A percentile compares a stretch with the other conserved stretches of the same genome.
phyloP scores from a whole-genome alignment of 2,888 invertebrate genomes.

The Drosophila peninsularis region DNA sequence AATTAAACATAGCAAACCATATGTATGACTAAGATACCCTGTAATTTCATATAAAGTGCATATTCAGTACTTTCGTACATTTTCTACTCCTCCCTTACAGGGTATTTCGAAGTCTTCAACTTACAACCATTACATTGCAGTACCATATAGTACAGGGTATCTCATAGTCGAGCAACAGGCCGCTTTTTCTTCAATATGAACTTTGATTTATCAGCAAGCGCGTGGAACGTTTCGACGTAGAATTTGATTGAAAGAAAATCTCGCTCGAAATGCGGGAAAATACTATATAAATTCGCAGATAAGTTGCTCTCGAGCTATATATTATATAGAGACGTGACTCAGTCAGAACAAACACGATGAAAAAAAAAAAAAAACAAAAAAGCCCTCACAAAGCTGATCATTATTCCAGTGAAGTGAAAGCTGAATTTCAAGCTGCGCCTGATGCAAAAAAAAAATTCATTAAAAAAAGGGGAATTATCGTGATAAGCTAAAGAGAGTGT shows the following conservation, averaged over 20 bases:
- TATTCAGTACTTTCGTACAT: background rate
- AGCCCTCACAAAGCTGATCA: slow-evolving; percentile 7
- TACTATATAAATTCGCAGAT: background rate
- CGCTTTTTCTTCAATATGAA: background rate
- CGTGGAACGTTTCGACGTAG: slow-evolving; percentile 4
- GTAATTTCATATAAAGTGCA: background rate
- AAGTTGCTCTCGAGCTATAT: background rate
- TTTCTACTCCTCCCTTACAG: too few relatives aligned
- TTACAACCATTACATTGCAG: too few relatives aligned
- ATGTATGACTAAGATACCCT: background rate
- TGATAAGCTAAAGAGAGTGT: background rate
- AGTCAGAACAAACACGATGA: slow-evolving; percentile 6
- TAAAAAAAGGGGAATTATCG: background rate
- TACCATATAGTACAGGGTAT: background rate
- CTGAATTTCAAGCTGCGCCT: slow-evolving; percentile 12
- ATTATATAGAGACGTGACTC: slow-evolving; percentile 26
- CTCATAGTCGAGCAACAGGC: background rate
- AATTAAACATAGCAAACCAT: too few relatives aligned
- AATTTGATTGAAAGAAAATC: slow-evolving; percentile 30
- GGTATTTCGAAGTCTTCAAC: background rate
- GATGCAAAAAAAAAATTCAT: background rate
- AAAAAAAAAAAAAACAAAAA: background rate
- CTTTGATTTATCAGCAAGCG: slow-evolving; percentile 28
- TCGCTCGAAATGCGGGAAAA: slow-evolving; percentile 1
- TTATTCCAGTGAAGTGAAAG: slow-evolving; percentile 36